These are phyloP conservation scores for Deroplatys truncata DNA, from an alignment of 2,888 invertebrate species.

Conservation along the genomic window DNA sequence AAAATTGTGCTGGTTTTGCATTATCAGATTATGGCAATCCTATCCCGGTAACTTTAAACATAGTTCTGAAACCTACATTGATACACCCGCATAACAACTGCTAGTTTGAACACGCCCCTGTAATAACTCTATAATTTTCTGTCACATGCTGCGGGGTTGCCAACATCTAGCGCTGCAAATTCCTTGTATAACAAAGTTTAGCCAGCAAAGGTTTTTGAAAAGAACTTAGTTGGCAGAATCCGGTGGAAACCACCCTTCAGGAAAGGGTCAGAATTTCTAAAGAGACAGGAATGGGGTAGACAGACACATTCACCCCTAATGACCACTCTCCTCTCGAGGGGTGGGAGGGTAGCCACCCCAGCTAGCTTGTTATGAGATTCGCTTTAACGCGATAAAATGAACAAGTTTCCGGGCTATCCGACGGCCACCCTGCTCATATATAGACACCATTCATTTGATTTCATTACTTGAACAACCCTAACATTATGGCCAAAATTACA, in stretches of 20 bases:
- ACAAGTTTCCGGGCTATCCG: neutral
- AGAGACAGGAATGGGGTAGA: neutral
- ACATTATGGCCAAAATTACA: neutral
- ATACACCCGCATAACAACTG: neutral
- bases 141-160: neutral
- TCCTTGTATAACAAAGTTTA: neutral
- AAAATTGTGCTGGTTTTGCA: too few species aligned
- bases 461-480: neutral
- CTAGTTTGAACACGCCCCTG: neutral
- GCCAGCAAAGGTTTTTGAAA: neutral
- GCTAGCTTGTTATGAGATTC: neutral
- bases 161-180: neutral
- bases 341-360: neutral
- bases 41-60: too few species aligned
- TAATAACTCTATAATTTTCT: neutral
- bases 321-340: slow-evolving; percentile 15
- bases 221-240: neutral
- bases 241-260: neutral
- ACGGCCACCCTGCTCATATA: neutral
- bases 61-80: too few species aligned
- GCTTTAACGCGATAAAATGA: slow-evolving; percentile 5
- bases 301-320: slow-evolving; percentile 20
- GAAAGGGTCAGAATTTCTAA: neutral
- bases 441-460: neutral
- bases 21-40: too few species aligned